Conservation (phyloP, 2,888 invertebrate species). For the Nemotelus nigrinus region DNA sequence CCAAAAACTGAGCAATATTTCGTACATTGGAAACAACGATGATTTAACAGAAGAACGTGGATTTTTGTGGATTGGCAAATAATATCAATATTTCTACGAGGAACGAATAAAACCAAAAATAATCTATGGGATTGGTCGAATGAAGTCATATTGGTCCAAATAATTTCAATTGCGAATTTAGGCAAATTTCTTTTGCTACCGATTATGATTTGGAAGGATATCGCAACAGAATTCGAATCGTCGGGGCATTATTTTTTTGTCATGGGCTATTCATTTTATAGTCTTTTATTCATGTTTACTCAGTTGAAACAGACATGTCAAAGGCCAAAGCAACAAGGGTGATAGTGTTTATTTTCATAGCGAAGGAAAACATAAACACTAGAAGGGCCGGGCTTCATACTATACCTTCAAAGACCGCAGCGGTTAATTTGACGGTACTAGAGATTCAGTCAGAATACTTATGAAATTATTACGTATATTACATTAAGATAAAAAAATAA, state of each 20-base stretch:
- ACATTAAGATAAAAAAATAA: too few relatives aligned
- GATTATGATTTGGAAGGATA: slow-evolving; percentile 71
- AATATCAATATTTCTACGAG: slow-evolving; percentile 56
- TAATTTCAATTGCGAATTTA: slow-evolving; percentile 70
- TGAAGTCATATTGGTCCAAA: slow-evolving; percentile 65
- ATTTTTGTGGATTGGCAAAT: slow-evolving; percentile 56
- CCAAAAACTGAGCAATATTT: slow-evolving; percentile 53
- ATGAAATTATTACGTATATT: too few relatives aligned
- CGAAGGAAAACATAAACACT: slow-evolving; percentile 28
- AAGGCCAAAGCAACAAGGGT: slow-evolving; percentile 9
- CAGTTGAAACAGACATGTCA: slow-evolving; percentile 54
- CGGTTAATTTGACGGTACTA: too few relatives aligned
- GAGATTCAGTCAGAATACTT: too few relatives aligned
- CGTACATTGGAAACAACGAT: slow-evolving; percentile 60
- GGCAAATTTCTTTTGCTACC: slow-evolving; percentile 72
- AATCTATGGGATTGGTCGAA: slow-evolving; percentile 59
- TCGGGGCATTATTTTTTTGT: slow-evolving; percentile 70
- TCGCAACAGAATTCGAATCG: slow-evolving; percentile 61
- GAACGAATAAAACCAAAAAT: slow-evolving; percentile 68
- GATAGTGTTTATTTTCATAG: slow-evolving; percentile 13
- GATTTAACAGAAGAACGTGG: slow-evolving; percentile 64
- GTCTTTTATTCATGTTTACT: slow-evolving; percentile 72
- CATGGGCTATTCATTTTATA: slow-evolving; percentile 71
- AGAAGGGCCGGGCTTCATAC: too few relatives aligned
- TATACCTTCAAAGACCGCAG: too few relatives aligned